These are phyloP conservation scores for Pangasius macronema DNA, from an alignment of 2,797 vertebrate species.

Conservation along the genomic window DNA sequence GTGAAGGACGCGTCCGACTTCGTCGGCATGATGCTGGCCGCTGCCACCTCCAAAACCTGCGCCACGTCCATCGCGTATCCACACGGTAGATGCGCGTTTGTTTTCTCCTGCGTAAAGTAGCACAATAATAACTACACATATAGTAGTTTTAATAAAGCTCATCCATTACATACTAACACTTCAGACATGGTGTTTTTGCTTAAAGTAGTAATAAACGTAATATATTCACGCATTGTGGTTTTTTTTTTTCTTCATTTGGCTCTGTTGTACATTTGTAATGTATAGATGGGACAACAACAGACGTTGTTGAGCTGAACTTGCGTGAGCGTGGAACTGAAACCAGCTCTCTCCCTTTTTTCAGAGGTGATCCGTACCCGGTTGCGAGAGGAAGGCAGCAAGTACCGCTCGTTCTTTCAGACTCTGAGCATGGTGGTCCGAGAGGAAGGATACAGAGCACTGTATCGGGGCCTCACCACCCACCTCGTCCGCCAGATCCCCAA, in stretches of 20 bases:
- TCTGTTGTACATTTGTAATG: background rate
- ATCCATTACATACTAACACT: background rate
- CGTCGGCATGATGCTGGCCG: slow-evolving; percentile 96
- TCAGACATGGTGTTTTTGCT: background rate
- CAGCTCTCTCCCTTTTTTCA: slow-evolving; percentile 57
- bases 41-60: slow-evolving; percentile 97
- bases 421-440: slow-evolving; percentile 85
- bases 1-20: slow-evolving; percentile 93
- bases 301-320: background rate
- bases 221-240: too few relatives aligned
- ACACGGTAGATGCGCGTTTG: slow-evolving; percentile 72
- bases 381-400: slow-evolving; percentile 98
- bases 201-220: background rate
- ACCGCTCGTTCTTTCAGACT: slow-evolving; percentile 95
- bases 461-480: slow-evolving; percentile 94
- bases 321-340: background rate
- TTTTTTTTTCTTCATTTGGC: too few relatives aligned
- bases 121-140: background rate
- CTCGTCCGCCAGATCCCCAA: slow-evolving; percentile 97
- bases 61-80: slow-evolving; percentile 95
- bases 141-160: background rate
- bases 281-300: too few relatives aligned
- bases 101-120: background rate
- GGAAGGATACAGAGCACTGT: slow-evolving; percentile 93
- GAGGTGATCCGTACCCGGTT: slow-evolving; percentile 97